phyloP scores from a whole-genome alignment of 1,140 invertebrate genomes.

The Drosophila sucinea region DNA sequence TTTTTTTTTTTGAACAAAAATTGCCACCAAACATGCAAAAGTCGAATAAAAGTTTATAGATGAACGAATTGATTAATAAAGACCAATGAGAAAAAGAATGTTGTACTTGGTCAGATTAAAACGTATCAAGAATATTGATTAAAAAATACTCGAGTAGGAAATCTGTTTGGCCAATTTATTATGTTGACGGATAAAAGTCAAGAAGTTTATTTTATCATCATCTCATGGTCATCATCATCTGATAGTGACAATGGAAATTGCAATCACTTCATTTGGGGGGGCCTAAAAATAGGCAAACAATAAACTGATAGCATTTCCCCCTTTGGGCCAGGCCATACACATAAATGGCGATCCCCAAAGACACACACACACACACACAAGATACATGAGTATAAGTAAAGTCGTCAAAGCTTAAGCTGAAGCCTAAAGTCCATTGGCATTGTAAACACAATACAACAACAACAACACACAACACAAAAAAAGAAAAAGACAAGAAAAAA shows the following conservation, averaged over 20 bases:
- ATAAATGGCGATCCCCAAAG: constrained; percentile 31
- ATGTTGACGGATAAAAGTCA: not conserved
- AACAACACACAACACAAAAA: constrained; percentile 20
- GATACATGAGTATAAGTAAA: not conserved
- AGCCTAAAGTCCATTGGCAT: constrained; percentile 48
- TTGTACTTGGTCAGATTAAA: not conserved
- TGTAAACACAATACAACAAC: constrained; percentile 22
- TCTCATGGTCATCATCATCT: not conserved
- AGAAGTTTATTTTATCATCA: not conserved
- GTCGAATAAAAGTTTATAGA: constrained; percentile 6
- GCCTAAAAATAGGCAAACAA: constrained; percentile 7
- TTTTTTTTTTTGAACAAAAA: constrained; percentile 1
- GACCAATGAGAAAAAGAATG: not conserved
- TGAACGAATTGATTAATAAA: constrained; percentile 3
- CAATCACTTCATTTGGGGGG: constrained; percentile 1
- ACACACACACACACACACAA: not conserved
- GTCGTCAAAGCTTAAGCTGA: constrained; percentile 36
- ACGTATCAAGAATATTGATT: not conserved
- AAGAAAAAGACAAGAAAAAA: not conserved
- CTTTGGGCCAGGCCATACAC: not conserved
- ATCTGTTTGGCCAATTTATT: not conserved
- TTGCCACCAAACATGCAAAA: not conserved
- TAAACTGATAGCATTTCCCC: constrained; percentile 5
- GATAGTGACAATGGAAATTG: constrained; percentile 6
- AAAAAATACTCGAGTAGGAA: not conserved